Base-by-base conservation (phyloP, 2,888 invertebrate species). In the Taphrorychus bicolor region DNA sequence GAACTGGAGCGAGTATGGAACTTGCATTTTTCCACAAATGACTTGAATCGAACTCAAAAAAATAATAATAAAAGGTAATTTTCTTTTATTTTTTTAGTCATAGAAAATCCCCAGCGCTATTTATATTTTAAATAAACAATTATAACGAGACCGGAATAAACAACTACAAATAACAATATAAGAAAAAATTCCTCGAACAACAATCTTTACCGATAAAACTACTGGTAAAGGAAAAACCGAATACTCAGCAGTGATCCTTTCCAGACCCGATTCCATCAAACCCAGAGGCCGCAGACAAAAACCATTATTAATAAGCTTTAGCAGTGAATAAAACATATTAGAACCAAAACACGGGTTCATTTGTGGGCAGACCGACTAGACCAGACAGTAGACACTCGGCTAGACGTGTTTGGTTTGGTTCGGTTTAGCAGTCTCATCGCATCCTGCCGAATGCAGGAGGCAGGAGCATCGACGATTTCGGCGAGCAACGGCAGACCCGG, bases 391-490 rank as follows among this genome's bases (percentile, higher is more conserved):
- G 59, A 59, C 59, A 49, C 51, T 23, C 51, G 59, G 14, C 59
- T 59, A 59, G 59, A 59, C 59, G 11, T 22, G n/a, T 21, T 14
- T 58, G 58, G 21, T 41, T 58, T 45, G n/a, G 14, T 32, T 51
- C 54, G 32, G 56, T 17, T 58, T 40, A 56, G 45, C 58, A 58
- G 19, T 7, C 40, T 22, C 9, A 21, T 14, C 42, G 4, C 22
- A 19, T 58, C 57, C 64, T 58, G 58, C 58, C 17, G 57, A 17
- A 57, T 42, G 64, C 51, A 40, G 49, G n/a, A n/a, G n/a, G n/a
- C n/a, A n/a, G n/a, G n/a, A n/a, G n/a, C n/a, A n/a, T n/a, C 66
- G 11, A 5, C 51, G 45, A 18, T 17, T 14, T 14, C 14, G 45
- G 45, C 45, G 18, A 19, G 21, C 51, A 51, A 22, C 54, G 45